Conservation (phyloP, 2,797 vertebrate genomes). For the Clangula hyemalis region DNA sequence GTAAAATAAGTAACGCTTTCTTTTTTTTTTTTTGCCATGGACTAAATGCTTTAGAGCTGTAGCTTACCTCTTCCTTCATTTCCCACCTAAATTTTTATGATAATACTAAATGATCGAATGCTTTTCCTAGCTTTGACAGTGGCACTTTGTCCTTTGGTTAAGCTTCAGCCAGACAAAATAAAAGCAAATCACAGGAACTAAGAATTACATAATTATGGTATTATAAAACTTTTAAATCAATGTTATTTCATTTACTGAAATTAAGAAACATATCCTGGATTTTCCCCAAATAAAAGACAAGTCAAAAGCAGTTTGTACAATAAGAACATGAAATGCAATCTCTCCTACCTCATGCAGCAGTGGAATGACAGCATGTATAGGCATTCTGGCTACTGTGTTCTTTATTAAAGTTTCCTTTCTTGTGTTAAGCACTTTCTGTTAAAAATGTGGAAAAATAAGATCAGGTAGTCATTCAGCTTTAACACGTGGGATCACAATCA, state of each 20-base stretch:
- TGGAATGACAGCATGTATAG: conserved; percentile 91
- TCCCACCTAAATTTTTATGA: not conserved
- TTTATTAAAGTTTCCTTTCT: conserved; percentile 89
- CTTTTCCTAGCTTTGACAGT: not conserved
- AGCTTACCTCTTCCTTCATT: not conserved
- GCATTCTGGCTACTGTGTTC: conserved; percentile 93
- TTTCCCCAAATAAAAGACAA: not conserved
- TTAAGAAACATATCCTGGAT: not conserved
- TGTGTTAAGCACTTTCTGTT: conserved; percentile 94
- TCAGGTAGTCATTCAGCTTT: not conserved
- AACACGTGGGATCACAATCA: not conserved
- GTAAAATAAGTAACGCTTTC: not conserved
- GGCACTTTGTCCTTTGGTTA: not conserved
- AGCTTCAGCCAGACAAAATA: not conserved
- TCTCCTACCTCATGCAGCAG: conserved; percentile 89
- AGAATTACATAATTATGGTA: not conserved
- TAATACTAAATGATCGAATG: not conserved
- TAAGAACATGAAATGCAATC: not conserved
- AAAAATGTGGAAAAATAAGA: not conserved
- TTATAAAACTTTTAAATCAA: not conserved
- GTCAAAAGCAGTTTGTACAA: not conserved
- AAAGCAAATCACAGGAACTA: not conserved
- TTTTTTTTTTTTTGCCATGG: not conserved
- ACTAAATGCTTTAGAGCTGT: not conserved
- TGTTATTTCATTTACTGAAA: not conserved